These are phyloP conservation scores for Porites australiensis DNA, from an alignment of 64 coral and sea anemone genomes.

Conservation along the genomic window DNA sequence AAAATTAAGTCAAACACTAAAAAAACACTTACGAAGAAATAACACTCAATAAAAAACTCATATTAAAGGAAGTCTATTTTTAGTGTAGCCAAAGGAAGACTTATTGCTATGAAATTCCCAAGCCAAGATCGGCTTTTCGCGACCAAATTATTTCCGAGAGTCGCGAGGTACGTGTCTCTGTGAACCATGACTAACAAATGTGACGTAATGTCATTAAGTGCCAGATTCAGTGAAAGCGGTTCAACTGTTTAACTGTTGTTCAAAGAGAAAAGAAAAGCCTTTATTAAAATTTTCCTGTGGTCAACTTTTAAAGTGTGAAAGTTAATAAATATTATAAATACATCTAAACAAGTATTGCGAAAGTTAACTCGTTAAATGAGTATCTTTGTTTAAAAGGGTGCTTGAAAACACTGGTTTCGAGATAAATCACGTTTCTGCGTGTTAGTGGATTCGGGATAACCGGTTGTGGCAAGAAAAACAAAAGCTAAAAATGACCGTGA, in stretches of 20 bases:
- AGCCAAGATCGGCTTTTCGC: background rate
- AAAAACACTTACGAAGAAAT: too few species aligned
- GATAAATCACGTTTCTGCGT: constrained; percentile 20
- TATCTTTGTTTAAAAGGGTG: too few species aligned
- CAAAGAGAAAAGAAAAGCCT: background rate
- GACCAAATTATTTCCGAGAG: too few species aligned
- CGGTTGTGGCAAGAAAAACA: background rate
- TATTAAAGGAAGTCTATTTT: background rate
- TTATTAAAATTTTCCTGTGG: background rate
- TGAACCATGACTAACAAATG: background rate
- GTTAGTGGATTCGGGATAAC: background rate
- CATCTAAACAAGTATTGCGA: too few species aligned
- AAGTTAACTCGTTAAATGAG: too few species aligned
- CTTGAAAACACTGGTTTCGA: background rate
- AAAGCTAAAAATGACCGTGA: background rate
- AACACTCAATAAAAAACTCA: too few species aligned
- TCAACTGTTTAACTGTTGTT: background rate
- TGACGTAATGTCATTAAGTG: constrained; percentile 1
- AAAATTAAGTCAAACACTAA: background rate
- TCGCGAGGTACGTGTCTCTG: too few species aligned
- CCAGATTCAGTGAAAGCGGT: background rate
- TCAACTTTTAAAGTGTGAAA: background rate
- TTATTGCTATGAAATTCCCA: background rate
- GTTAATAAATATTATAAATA: too few species aligned
- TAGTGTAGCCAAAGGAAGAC: background rate